Conservation (phyloP, 1,140 invertebrate genomes). For the Drosophila truncata region DNA sequence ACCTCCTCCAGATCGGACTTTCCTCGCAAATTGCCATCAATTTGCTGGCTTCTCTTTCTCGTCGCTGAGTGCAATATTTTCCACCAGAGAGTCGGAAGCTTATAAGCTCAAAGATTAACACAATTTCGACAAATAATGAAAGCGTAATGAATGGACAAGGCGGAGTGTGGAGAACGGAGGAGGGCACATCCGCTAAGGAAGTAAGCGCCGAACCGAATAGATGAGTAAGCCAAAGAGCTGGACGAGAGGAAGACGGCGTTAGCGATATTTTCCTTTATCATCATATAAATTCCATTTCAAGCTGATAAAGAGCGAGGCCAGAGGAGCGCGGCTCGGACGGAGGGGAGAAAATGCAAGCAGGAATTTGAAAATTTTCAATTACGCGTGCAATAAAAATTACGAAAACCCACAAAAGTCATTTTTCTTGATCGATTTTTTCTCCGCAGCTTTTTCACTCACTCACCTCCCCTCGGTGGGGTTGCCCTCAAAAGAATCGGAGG, state of each 20-base stretch:
- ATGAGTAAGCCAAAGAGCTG: constrained; percentile 24
- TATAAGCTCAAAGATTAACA: constrained; percentile 77
- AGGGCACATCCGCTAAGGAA: constrained; percentile 22
- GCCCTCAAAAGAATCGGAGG: constrained; percentile 75
- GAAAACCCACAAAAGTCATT: constrained; percentile 84
- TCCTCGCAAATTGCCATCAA: constrained; percentile 64
- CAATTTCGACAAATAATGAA: constrained; percentile 82
- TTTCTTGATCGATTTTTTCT: constrained; percentile 83
- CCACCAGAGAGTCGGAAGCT: constrained; percentile 34
- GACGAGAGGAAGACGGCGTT: not conserved
- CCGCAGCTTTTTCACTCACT: constrained; percentile 5
- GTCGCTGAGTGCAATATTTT: constrained; percentile 35
- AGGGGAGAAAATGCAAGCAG: constrained; percentile 74
- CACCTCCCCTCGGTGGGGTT: constrained; percentile 14
- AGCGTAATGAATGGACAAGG: constrained; percentile 68
- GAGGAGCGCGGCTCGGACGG: not conserved
- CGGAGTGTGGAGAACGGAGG: not conserved
- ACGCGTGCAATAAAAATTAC: constrained; percentile 84
- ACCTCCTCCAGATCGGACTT: constrained; percentile 12
- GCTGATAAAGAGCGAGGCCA: constrained; percentile 49
- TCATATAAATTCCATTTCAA: constrained; percentile 73
- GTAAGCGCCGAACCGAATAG: constrained; percentile 26
- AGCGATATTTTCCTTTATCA: constrained; percentile 76
- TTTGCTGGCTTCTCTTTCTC: constrained; percentile 48
- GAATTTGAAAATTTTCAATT: constrained; percentile 84